phyloP scores from a whole-genome alignment of 2,888 invertebrate species.

The Lasioglossum vierecki region DNA sequence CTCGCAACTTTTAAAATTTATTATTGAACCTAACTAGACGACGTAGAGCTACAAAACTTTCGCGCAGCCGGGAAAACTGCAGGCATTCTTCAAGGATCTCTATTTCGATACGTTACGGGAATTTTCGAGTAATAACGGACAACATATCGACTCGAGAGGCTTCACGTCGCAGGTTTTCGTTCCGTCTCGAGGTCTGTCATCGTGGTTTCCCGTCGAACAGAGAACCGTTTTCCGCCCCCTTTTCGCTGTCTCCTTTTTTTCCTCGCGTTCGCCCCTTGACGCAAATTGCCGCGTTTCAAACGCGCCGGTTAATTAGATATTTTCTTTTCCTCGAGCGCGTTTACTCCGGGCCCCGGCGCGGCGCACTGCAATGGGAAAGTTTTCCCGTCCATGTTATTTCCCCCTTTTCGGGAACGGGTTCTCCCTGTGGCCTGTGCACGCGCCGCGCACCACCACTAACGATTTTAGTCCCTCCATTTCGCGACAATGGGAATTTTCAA shows the following conservation, averaged over 20 bases:
- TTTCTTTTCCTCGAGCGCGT: conserved; percentile 31
- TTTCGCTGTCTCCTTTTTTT: conserved; percentile 1
- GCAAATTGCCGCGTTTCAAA: conserved; percentile 47
- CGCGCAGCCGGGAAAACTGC: neutral
- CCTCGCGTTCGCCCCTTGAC: conserved; percentile 26
- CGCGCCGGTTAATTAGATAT: conserved; percentile 44
- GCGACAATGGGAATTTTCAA: conserved; percentile 36
- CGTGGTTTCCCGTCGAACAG: neutral
- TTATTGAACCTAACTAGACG: neutral
- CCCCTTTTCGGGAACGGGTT: neutral
- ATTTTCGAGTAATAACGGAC: conserved; percentile 32
- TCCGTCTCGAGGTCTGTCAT: neutral
- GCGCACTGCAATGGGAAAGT: neutral
- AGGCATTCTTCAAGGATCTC: neutral
- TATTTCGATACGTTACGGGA: neutral
- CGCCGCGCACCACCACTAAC: conserved; percentile 27
- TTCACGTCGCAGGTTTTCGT: neutral
- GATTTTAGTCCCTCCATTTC: conserved; percentile 36
- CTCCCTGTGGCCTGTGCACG: conserved; percentile 1
- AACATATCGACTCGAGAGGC: neutral
- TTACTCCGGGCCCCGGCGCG: neutral
- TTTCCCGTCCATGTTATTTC: conserved; percentile 1
- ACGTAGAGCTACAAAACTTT: neutral
- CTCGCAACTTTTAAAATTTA: neutral
- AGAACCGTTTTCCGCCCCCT: neutral